Base-by-base conservation (phyloP, 2,797 vertebrate species). In the Corythornis leucogaster region DNA sequence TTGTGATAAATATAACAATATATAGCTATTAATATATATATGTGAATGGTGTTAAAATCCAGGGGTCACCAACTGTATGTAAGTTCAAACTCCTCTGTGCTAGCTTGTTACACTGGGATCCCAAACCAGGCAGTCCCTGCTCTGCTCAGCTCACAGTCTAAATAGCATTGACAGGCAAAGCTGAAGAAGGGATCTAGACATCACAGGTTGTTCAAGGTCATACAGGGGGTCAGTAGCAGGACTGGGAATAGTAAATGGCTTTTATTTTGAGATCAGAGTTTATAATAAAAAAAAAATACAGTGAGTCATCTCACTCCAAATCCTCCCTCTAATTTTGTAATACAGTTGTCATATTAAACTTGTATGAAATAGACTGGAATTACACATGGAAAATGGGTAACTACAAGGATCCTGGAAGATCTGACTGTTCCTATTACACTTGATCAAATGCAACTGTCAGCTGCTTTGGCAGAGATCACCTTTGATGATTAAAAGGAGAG, bases 401-500 rank as follows among this genome's bases (percentile, higher is more conserved):
- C 92, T 96, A 95, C 95, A 95, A 88, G 95, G 90, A 91, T 95
- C 84, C 85, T 73, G 90, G 92, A 94, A 96, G 95, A 95, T 94
- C 92, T 93, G 95, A 90, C 88, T 97, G 86, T 96, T 95, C 91
- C 89, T 91, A 91, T 89, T 94, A 95, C 80, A 85, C 78, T 94
- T 96, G 93, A 91, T 96, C 93, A 93, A 96, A 97, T 43, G 28
- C 85, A 90, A 92, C 89, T 87, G 42, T 95, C 85, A 90, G 91
- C 87, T 82, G 93, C 91, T 94, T 93, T 70, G 88, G 54, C 57
- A 96, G 71, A 92, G 95, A 95, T 95, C 94, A 91, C 76, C 91
- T 96, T 94, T 96, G 94, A 94, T 93, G 95, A 94, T 90, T 93
- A 93, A 93, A 95, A 95, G 85, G 96, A 97, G 93, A 97, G 89